Evolutionary conservation across 2,113 vertebrate species (phyloP), one percentile per base, ranked within the genome.

Genomic region (Strix aluco): DNA sequence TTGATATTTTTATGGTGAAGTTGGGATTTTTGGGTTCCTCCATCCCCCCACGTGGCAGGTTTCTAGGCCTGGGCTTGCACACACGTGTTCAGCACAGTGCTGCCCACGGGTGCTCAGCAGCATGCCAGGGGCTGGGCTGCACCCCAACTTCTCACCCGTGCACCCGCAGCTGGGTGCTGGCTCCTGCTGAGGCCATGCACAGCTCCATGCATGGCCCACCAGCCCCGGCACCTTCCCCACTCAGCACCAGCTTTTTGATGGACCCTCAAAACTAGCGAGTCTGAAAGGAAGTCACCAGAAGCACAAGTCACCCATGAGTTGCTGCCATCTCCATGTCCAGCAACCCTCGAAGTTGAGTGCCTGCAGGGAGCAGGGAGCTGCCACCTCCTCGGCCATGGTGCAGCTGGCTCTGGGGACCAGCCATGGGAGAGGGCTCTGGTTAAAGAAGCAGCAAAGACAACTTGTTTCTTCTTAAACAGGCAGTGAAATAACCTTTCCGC

Each of bases 1-100:
- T 95, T 97, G 96, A 96, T 96, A 94, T 88, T 97, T 97, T 96
- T 87, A 97, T 80, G 94, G 95, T 69, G 94, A 70, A 80, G 82
- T 59, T n/a, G 90, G 93, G 86, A 78, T 86, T 96, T 94, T 91
- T 77, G 91, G 77, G 94, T 81, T 94, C 87, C 94, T 94, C 44
- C 86, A 58, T 96, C 86, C 59, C 32, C 87, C 74, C 86, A 86
- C 49, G 49, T 83, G 82, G 85, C 90, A 92, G 71, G 81, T 91
- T 92, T 27, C 74, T 70, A 42, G 36, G 58, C 30, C 89, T 0
- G 0, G 87, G 84, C 92, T 80, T 89, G 81, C 71, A 59, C 0
- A 6, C 96, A 81, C 69, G 84, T 94, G 94, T 92, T 92, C 15
- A 12, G 91, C 78, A 40, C 54, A 13, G 86, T 5, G 83, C 86